Evolutionary conservation across 2,888 invertebrate species (phyloP).

Genomic region (Blomia tropicalis): DNA sequence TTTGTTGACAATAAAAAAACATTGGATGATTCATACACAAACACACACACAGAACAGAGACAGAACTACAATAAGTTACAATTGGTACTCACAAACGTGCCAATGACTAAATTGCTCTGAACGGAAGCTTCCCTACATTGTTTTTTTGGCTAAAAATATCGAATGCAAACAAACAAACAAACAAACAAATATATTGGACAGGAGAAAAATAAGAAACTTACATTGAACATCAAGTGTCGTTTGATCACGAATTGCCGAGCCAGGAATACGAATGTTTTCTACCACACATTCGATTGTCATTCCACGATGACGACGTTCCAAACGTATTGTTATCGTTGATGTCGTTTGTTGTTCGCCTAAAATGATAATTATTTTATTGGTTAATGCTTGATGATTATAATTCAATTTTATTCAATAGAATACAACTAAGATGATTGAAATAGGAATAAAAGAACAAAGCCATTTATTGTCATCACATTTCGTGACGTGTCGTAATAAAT

Average conservation of each 20-base stretch:
- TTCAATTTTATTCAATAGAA: not conserved
- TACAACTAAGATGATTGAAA: not conserved
- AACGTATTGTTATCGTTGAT: constrained; percentile 17
- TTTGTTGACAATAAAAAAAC: not conserved
- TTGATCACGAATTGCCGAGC: constrained; percentile 21
- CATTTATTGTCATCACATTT: no score
- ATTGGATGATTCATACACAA: not conserved
- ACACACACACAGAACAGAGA: no score
- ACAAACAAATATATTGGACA: not conserved
- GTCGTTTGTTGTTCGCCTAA: constrained; percentile 22
- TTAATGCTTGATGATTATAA: not conserved
- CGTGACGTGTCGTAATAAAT: no score
- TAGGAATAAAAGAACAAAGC: not conserved
- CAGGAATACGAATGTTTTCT: constrained; percentile 21
- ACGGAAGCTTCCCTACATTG: not conserved
- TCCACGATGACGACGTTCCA: constrained; percentile 20
- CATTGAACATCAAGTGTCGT: constrained; percentile 24
- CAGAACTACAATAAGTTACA: not conserved
- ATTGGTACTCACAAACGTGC: no score
- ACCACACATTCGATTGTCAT: constrained; percentile 19
- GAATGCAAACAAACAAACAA: not conserved
- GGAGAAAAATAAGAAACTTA: constrained; percentile 7
- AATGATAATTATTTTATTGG: not conserved
- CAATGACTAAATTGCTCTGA: not conserved
- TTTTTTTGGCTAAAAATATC: not conserved